These are phyloP conservation scores for Vanessa atalanta DNA, from an alignment of 1,140 invertebrate species.

Conservation along the genomic window DNA sequence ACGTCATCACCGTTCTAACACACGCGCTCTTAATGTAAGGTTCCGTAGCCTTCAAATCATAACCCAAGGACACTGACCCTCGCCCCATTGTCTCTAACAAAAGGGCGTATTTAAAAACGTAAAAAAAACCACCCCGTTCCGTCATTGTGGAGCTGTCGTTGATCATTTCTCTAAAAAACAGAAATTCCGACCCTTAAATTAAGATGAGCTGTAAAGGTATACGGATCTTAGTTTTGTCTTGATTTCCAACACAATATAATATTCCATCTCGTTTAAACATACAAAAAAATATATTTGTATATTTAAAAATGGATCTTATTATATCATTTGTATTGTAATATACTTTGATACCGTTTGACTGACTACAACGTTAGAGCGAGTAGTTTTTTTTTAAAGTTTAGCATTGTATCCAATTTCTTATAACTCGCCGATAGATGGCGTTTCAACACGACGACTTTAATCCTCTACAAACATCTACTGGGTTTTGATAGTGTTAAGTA, in stretches of 20 bases:
- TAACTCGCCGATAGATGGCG: too few relatives aligned
- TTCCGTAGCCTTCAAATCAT: conserved; percentile 31
- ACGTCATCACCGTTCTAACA: neutral
- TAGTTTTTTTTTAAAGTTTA: too few relatives aligned
- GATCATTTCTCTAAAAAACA: conserved; percentile 66
- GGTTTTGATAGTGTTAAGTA: too few relatives aligned
- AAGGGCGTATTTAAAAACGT: conserved; percentile 50
- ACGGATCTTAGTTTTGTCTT: conserved; percentile 13
- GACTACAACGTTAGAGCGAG: too few relatives aligned
- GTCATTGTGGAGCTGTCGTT: conserved; percentile 66
- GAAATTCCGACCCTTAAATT: conserved; percentile 54
- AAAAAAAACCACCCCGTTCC: conserved; percentile 51
- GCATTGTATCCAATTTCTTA: too few relatives aligned
- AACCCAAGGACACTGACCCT: conserved; percentile 58
- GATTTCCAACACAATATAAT: neutral
- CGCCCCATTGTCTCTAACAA: conserved; percentile 63
- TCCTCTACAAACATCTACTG: too few relatives aligned
- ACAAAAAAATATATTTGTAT: too few relatives aligned
- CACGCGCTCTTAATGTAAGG: neutral
- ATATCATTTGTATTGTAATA: too few relatives aligned
- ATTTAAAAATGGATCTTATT: too few relatives aligned
- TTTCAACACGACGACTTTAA: too few relatives aligned
- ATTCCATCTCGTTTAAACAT: neutral
- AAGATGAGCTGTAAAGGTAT: conserved; percentile 43
- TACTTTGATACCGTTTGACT: too few relatives aligned